phyloP scores from a whole-genome alignment of 2,113 vertebrate genomes.

The Anas platyrhynchos region DNA sequence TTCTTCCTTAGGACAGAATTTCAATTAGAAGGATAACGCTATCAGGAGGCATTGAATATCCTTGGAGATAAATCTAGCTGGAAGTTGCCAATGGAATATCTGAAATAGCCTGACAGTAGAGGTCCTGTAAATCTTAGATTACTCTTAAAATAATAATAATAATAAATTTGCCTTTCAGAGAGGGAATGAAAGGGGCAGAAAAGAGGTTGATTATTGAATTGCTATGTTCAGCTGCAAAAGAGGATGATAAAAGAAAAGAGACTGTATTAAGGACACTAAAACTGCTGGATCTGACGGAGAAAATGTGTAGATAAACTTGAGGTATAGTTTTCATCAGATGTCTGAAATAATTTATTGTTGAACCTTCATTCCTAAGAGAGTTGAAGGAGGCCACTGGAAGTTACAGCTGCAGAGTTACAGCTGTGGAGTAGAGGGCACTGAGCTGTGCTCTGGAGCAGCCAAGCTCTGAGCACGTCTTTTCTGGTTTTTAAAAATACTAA shows the following conservation, averaged over 20 bases:
- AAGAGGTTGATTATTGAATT: background rate
- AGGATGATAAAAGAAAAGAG: background rate
- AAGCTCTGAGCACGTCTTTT: background rate
- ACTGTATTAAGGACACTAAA: background rate
- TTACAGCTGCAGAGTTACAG: background rate
- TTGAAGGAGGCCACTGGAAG: background rate
- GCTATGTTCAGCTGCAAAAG: background rate
- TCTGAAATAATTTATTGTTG: background rate
- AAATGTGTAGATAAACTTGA: background rate
- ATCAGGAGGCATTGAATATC: background rate
- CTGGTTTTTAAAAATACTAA: accelerated
- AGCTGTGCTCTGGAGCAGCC: background rate
- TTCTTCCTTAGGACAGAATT: constrained; percentile 12
- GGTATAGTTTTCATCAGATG: background rate
- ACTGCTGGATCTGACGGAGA: background rate
- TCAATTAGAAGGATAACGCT: constrained; percentile 50
- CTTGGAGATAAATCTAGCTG: constrained; percentile 19
- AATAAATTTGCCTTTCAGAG: background rate
- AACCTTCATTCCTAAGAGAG: background rate
- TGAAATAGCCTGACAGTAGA: background rate
- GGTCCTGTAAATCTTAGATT: constrained; percentile 1
- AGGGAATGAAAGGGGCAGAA: background rate
- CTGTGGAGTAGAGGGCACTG: accelerated
- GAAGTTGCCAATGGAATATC: constrained; percentile 20
- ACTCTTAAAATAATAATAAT: background rate